Base-by-base conservation (phyloP, 2,797 vertebrate species). In the Pelobates cultripes region DNA sequence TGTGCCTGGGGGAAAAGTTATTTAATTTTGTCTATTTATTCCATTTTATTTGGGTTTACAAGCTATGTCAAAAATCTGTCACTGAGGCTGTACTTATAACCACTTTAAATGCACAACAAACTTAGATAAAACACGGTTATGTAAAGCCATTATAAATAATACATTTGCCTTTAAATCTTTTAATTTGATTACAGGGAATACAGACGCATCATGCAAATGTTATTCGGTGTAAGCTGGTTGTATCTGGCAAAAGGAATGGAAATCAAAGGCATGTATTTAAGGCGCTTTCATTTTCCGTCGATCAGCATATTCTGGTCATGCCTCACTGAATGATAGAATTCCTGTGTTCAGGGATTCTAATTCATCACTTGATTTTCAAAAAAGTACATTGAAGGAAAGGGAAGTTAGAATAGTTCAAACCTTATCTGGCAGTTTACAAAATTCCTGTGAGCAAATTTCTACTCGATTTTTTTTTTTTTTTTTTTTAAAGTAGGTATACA, bases 301-400 rank as follows among this genome's bases (percentile, higher is more conserved):
- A 89, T 88, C 79, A 86, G 47, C 78, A 87, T 85, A 86, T 88
- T 87, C 79, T 80, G 85, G 83, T 85, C 84, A 79, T 79, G 87
- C 78, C 86, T 88, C 82, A 82, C 70, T 85, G 74, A 70, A 66
- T 71, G 74, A 44, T 0, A 0, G 44, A 55, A 63, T 83, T 82
- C 81, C 81, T 81, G 78, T 84, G 80, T 81, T 2, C 70, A 7
- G 75, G 53, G 73, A 14, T 82, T 73, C 41, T 6, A 77, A 83
- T 86, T 77, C 84, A 85, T 86, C 81, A 87, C 85, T 86, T 77
- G 67, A 77, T 88, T 88, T 87, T 72, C 41, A 83, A 68, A 51
- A 51, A 66, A 68, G 42, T 41, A 71, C 60, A 41, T 75, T 63
- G 64, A 75, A 64, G 66, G 66, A 64, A 70, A 42, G 9, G 28